phyloP scores from a whole-genome alignment of 2,113 vertebrate species.

The Paramormyrops kingsleyae region DNA sequence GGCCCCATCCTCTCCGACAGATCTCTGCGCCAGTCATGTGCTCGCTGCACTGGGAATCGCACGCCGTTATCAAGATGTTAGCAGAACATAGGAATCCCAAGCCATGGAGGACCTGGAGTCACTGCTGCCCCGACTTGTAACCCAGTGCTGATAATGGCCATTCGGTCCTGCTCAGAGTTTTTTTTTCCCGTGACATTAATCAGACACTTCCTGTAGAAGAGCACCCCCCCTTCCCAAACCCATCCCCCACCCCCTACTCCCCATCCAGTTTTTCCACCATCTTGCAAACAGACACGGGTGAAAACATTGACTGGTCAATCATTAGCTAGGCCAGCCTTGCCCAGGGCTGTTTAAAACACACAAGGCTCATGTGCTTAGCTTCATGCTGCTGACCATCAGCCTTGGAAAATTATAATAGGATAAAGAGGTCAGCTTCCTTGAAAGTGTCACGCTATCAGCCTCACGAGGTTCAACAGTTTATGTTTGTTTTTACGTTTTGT shows the following conservation, averaged over 20 bases:
- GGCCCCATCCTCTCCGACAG: not conserved
- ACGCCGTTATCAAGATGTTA: not conserved
- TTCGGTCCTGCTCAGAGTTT: not conserved
- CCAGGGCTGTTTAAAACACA: constrained; percentile 33
- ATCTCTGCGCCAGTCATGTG: not conserved
- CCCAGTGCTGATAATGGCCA: not conserved
- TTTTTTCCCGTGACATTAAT: constrained; percentile 11
- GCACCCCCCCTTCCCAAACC: not conserved
- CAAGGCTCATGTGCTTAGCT: constrained; percentile 18
- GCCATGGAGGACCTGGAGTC: not conserved
- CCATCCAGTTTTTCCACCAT: not conserved
- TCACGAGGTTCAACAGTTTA: not conserved
- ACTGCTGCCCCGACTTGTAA: not conserved
- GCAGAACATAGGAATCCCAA: not conserved
- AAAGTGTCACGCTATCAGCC: not conserved
- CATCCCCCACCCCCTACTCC: not conserved
- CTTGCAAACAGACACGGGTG: constrained; percentile 30
- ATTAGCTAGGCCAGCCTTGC: constrained; percentile 45
- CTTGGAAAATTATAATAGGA: constrained; percentile 19
- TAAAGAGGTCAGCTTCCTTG: constrained; percentile 7
- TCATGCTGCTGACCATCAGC: constrained; percentile 4
- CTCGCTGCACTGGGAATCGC: not conserved
- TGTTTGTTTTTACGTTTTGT: not conserved
- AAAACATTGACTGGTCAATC: constrained; percentile 48
- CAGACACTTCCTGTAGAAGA: constrained; percentile 5